Percentiles rank a stretch among this genome's conserved stretches.
Conservation (phyloP, 2,888 invertebrate genomes). For the Ecdyonurus torrentis region DNA sequence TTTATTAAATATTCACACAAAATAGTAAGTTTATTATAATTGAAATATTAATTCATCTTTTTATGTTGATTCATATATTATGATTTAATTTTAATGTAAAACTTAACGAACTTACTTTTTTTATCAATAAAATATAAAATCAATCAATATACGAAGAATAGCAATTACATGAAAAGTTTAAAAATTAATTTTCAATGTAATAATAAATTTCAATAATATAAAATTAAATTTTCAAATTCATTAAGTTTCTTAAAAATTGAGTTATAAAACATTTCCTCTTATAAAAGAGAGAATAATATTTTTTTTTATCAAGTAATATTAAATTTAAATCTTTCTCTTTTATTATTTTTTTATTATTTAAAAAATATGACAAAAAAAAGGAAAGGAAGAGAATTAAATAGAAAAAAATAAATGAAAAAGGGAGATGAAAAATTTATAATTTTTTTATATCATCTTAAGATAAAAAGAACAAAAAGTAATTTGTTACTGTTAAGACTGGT, state of each 20-base stretch:
- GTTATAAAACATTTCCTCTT: background rate
- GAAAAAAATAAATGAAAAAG: background rate
- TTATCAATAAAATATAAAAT: background rate
- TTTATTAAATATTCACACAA: too few species aligned
- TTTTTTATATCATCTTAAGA: background rate
- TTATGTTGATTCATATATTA: background rate
- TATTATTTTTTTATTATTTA: too few species aligned
- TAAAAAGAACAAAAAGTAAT: background rate
- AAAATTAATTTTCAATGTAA: too few species aligned
- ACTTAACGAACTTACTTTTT: background rate
- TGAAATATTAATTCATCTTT: too few species aligned
- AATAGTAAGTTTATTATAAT: too few species aligned
- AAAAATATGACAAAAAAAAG: too few species aligned
- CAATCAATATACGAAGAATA: too few species aligned
- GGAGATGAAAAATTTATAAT: background rate
- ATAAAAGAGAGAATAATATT: too few species aligned
- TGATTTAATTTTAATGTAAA: background rate
- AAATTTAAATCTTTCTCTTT: background rate
- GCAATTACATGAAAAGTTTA: too few species aligned
- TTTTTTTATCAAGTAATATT: background rate
- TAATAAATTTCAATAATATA: background rate
- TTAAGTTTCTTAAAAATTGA: background rate
- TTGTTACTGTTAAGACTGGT: background rate
- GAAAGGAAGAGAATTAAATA: too few species aligned
- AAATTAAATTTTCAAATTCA: background rate